Base-by-base conservation (phyloP, 2,113 vertebrate genomes). In the Centropristis striata region DNA sequence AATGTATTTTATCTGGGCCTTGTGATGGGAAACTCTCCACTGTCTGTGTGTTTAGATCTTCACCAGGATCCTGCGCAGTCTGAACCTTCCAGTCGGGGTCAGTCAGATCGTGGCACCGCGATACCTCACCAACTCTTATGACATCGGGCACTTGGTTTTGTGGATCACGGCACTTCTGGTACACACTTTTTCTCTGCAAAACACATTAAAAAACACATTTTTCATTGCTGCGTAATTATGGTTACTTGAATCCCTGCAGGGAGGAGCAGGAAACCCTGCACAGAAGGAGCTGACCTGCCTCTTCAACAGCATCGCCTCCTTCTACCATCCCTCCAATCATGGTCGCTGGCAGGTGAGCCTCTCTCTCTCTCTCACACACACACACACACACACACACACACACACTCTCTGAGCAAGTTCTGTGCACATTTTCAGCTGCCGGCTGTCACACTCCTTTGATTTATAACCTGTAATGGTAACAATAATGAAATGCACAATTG, bases 251-350 rank as follows among this genome's bases (percentile, higher is more conserved):
- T 57, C 16, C 41, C 71, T 90, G 71, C 91, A 99, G 98, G 98
- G 98, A 60, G 98, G 98, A 89, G 95, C 95, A 85, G 96, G 97
- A 92, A 99, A 99, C 71, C 94, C 96, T 23, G 97, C 96, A 41
- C 98, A 99, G 90, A 98, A 96, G 77, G 95, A 98, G 80, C 92
- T 99, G 86, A 94, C 94, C 90, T 97, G 97, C 39, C 94, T 99
- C 74, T 99, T 99, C 92, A 97, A 95, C 85, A 98, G 98, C 90
- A 99, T 99, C 36, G 96, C 97, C 42, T 99, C 97, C 36, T 99
- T 99, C 88, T 98, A 98, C 86, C 98, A 99, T 88, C 98, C 98
- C 25, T 99, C 98, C 80, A 99, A 99, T 91, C 98, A 99, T 0
- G 98, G 98, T 0, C 97, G 97, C 76, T 99, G 98, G 98, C 95